Evolutionary conservation across 2,797 vertebrate genomes (phyloP), one percentile per base, ranked within the genome.

Genomic region (Enteromius treurensis): DNA sequence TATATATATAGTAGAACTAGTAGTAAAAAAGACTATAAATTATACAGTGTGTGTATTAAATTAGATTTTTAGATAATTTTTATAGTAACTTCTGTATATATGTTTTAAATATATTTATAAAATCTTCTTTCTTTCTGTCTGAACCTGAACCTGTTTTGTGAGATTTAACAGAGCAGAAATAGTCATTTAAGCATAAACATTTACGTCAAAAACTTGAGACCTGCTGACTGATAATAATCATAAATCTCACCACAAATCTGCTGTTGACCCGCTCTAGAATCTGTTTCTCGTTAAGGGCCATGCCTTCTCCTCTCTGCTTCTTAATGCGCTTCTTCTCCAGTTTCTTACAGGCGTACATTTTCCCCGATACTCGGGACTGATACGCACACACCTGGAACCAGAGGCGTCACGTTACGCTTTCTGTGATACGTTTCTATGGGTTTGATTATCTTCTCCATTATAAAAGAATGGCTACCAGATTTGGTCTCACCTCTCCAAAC

Each of bases 261-360:
- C 96, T 97, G 93, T 96, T 92, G 79, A 97, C 87, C 80, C 88
- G 94, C 74, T 97, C 95, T 84, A 97, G 90, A 45, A 97, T 95
- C 93, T 94, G 88, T 77, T 97, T 97, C 92, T 97, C 96, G 0
- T 96, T 97, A 53, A 96, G 93, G 0, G 96, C 96, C 96, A 97
- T 92, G 0, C 45, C 14, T 65, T 97, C 96, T 0, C 96, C 94
- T 80, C 86, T 93, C 71, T 95, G 88, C 89, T 95, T 97, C 91
- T 97, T 97, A 85, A 97, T 93, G 4, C 96, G 93, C 70, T 96
- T 96, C 90, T 97, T 97, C 80, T 97, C 95, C 84, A 97, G 93
- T 87, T 97, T 97, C 70, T 97, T 97, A 88, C 96, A 97, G 78
- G 96, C 96, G 1, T 97, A 97, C 96, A 97, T 96, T 92, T 95